These are phyloP conservation scores for Drosophila affinis DNA, from an alignment of 2,888 invertebrate genomes.

Conservation along the genomic window DNA sequence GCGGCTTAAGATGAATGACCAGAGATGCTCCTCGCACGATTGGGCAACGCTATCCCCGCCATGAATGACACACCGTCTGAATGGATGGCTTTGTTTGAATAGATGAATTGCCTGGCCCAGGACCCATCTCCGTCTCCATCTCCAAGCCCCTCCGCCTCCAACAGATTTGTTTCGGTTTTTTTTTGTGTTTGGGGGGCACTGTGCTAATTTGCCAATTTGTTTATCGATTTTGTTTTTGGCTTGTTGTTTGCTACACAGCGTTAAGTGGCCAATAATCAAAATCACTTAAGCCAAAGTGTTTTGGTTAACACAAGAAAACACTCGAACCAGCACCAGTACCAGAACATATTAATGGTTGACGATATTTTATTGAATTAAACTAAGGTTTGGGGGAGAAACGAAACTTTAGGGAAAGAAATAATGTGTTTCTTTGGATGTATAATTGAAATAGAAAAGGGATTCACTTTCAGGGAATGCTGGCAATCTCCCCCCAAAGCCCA, in stretches of 20 bases:
- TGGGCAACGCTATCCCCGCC: conserved; percentile 54
- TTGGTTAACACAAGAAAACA: neutral
- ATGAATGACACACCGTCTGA: conserved; percentile 73
- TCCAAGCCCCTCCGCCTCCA: conserved; percentile 38
- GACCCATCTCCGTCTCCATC: neutral
- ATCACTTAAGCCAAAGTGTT: conserved; percentile 78
- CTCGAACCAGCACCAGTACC: neutral
- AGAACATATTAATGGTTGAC: neutral
- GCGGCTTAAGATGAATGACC: conserved; percentile 69
- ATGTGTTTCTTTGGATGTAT: neutral
- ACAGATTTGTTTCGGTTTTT: conserved; percentile 62
- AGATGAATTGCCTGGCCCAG: conserved; percentile 70
- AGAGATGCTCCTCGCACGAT: conserved; percentile 68
- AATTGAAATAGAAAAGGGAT: too few species aligned
- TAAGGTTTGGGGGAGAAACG: neutral
- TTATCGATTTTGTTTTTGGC: conserved; percentile 71
- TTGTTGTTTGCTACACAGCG: conserved; percentile 55
- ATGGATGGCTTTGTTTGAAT: conserved; percentile 76
- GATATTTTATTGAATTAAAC: conserved; percentile 3
- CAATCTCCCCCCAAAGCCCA: neutral
- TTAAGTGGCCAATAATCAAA: conserved; percentile 79
- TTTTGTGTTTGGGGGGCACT: conserved; percentile 29
- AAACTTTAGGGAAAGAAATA: neutral
- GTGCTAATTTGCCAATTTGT: conserved; percentile 81
- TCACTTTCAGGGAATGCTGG: neutral